Percentiles rank a stretch among this genome's conserved stretches.
phyloP scores from a whole-genome alignment of 2,888 invertebrate genomes.

The Cataglyphis altisquamis region DNA sequence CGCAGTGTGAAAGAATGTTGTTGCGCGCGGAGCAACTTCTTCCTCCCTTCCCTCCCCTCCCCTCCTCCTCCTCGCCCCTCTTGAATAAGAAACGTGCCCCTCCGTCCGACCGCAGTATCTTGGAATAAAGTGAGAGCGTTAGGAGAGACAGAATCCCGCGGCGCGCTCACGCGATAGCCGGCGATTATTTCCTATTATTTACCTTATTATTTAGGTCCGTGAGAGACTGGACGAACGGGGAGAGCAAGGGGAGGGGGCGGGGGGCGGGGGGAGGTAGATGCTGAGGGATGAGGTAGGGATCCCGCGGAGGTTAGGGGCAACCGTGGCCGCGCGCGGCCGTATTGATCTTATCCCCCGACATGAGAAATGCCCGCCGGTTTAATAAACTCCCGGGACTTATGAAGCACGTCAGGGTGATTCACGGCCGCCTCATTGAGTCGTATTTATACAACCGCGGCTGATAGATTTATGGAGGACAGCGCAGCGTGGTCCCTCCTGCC shows the following conservation, averaged over 20 bases:
- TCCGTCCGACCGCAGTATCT: not conserved
- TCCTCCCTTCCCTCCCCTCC: too few relatives aligned
- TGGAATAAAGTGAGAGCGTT: slow-evolving; percentile 51
- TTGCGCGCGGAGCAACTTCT: not conserved
- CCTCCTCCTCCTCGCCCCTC: not conserved
- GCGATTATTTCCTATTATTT: slow-evolving; percentile 83
- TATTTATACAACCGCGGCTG: slow-evolving; percentile 86
- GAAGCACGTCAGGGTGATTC: slow-evolving; percentile 86
- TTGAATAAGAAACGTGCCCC: slow-evolving; percentile 21
- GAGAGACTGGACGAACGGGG: slow-evolving; percentile 43
- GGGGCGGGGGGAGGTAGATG: slow-evolving; percentile 54
- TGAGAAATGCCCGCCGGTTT: slow-evolving; percentile 86
- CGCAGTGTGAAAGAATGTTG: slow-evolving; percentile 29
- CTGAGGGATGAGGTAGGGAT: slow-evolving; percentile 70
- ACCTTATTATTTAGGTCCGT: slow-evolving; percentile 81
- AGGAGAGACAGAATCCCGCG: slow-evolving; percentile 54
- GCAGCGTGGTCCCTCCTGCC: slow-evolving; percentile 84
- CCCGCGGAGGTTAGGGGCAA: slow-evolving; percentile 82
- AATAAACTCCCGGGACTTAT: slow-evolving; percentile 87
- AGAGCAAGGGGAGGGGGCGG: not conserved
- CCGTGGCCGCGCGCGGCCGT: slow-evolving; percentile 85
- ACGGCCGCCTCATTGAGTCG: slow-evolving; percentile 86
- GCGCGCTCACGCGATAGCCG: slow-evolving; percentile 75
- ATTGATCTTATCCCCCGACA: slow-evolving; percentile 87
- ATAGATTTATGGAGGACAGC: slow-evolving; percentile 86